Conservation (phyloP, 2,797 vertebrate genomes). For the Poeciliopsis infans region DNA sequence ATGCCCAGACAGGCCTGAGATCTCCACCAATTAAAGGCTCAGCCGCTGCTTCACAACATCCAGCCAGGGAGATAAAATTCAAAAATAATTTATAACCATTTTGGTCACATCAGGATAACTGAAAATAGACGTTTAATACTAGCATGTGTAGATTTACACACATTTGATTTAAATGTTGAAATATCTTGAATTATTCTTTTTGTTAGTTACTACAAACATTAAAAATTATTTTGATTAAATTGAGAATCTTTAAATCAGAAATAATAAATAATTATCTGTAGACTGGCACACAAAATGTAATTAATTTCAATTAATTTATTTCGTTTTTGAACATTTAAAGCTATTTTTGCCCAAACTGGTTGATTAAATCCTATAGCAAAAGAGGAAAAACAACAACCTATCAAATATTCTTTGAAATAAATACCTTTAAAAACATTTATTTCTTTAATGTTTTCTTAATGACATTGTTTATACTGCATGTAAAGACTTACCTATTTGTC, state of each 20-base stretch:
- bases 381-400: background rate
- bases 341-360: slow-evolving; percentile 5
- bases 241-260: background rate
- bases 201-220: background rate
- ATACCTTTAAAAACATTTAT: background rate
- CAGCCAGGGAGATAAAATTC: background rate
- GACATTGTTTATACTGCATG: background rate
- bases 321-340: background rate
- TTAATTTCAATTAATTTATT: background rate
- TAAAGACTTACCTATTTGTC: slow-evolving; percentile 58
- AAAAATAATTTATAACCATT: background rate
- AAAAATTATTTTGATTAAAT: background rate
- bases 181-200: background rate
- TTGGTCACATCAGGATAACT: background rate
- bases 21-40: background rate
- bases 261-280: background rate
- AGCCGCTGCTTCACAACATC: slow-evolving; percentile 25
- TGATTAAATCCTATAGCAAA: background rate
- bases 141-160: background rate
- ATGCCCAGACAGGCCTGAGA: slow-evolving; percentile 57
- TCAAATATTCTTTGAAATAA: background rate
- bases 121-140: background rate
- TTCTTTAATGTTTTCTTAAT: background rate
- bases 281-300: background rate
- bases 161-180: background rate